Evolutionary conservation across 2,888 invertebrate species (phyloP).

Genomic region (Aquatica leii): DNA sequence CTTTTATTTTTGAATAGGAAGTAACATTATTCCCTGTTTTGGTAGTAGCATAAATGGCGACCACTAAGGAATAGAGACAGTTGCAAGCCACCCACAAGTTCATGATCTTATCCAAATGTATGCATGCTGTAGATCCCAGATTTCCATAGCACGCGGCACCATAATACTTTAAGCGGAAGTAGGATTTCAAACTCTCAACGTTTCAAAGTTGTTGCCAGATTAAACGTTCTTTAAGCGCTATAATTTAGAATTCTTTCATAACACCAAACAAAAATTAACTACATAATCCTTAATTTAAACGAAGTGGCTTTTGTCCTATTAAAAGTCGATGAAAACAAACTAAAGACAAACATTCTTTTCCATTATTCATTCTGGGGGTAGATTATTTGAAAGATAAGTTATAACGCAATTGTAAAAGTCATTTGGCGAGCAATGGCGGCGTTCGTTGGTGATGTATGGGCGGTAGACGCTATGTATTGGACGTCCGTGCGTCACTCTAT

Average conservation of each 20-base stretch:
- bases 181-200: slow-evolving; percentile 36
- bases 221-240: slow-evolving; percentile 32
- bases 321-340: slow-evolving; percentile 18
- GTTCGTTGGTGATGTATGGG: slow-evolving; percentile 48
- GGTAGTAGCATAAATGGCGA: slow-evolving; percentile 22
- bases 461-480: slow-evolving; percentile 46
- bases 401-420: slow-evolving; percentile 58
- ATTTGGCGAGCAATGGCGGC: slow-evolving; percentile 56
- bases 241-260: slow-evolving; percentile 29
- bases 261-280: slow-evolving; percentile 15
- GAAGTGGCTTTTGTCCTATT: slow-evolving; percentile 24
- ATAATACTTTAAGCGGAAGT: slow-evolving; percentile 38
- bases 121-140: slow-evolving; percentile 40
- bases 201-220: slow-evolving; percentile 33
- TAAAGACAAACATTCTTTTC: slow-evolving; percentile 45
- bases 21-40: slow-evolving; percentile 13
- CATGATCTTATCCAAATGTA: slow-evolving; percentile 40
- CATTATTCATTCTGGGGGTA: slow-evolving; percentile 52
- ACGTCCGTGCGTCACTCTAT: slow-evolving; percentile 46
- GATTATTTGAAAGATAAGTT: slow-evolving; percentile 57
- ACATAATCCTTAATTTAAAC: slow-evolving; percentile 8
- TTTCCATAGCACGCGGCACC: slow-evolving; percentile 36
- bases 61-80: slow-evolving; percentile 28
- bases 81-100: slow-evolving; percentile 34
- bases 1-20: slow-evolving; percentile 6